Conservation (phyloP, 2,113 vertebrate species). For the Myotis lucifugus region DNA sequence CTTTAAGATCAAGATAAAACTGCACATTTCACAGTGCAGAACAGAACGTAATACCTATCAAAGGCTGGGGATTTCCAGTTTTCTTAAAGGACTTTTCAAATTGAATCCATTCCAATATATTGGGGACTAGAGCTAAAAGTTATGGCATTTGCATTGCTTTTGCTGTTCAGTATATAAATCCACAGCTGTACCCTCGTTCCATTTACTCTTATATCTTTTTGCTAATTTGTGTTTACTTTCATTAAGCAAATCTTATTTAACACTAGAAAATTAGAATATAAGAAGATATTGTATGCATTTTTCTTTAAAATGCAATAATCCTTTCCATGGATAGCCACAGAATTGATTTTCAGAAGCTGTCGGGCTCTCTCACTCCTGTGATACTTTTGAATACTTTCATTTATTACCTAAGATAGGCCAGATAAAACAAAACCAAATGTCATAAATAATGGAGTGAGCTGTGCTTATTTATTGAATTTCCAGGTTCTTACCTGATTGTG, state of each 20-base stretch:
- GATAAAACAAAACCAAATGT: not conserved
- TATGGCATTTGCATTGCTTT: not conserved
- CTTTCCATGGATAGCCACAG: not conserved
- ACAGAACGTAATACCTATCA: not conserved
- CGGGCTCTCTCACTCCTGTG: not conserved
- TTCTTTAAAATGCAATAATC: conserved; percentile 2
- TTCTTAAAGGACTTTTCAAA: conserved; percentile 42
- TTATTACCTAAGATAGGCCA: not conserved
- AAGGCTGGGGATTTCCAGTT: not conserved
- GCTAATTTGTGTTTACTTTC: conserved; percentile 7
- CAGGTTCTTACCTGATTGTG: not conserved
- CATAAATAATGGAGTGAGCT: not conserved
- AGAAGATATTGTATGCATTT: not conserved
- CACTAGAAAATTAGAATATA: not conserved
- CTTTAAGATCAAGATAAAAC: conserved; percentile 2
- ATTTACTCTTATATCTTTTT: not conserved
- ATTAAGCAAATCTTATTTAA: not conserved
- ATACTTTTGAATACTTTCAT: not conserved
- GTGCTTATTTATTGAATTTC: not conserved
- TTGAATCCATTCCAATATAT: not conserved
- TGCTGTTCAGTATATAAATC: not conserved
- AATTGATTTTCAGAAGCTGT: not conserved
- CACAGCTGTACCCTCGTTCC: not conserved
- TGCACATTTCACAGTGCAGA: not conserved
- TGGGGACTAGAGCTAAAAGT: not conserved